Conservation (phyloP, 1,140 invertebrate genomes). For the Neocloeon triangulifer region DNA sequence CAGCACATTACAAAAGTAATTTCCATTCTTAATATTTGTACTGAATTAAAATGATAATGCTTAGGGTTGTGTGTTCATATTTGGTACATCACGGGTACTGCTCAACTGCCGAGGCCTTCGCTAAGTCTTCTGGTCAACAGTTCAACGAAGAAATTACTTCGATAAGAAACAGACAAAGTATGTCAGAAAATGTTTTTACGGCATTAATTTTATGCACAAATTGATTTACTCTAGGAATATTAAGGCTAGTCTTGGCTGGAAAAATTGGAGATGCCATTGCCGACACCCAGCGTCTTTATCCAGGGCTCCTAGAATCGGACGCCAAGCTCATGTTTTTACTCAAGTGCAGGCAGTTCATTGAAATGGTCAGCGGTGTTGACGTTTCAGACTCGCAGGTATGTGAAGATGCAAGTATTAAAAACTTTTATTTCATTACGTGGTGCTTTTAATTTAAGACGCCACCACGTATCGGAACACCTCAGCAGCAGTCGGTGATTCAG, state of each 20-base stretch:
- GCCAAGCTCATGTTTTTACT: slow-evolving; percentile 80
- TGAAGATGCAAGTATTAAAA: no score
- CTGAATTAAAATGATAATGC: slow-evolving; percentile 10
- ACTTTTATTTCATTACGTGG: no score
- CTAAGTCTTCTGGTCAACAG: slow-evolving; percentile 65
- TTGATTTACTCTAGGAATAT: slow-evolving; percentile 57
- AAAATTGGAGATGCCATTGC: slow-evolving; percentile 90
- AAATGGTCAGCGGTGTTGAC: slow-evolving; percentile 74
- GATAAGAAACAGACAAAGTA: slow-evolving; percentile 94
- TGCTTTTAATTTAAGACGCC: no score
- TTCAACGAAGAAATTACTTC: slow-evolving; percentile 85
- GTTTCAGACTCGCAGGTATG: no score
- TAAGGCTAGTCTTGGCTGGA: slow-evolving; percentile 75
- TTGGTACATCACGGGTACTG: slow-evolving; percentile 94
- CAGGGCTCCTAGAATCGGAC: slow-evolving; percentile 71
- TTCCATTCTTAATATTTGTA: slow-evolving; percentile 10
- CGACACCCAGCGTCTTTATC: slow-evolving; percentile 67
- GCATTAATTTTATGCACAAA: neutral
- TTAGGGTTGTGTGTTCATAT: slow-evolving; percentile 92
- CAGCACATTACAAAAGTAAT: slow-evolving; percentile 71
- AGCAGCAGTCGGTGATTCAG: slow-evolving; percentile 46
- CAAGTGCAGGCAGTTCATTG: slow-evolving; percentile 93
- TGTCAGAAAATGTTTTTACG: slow-evolving; percentile 15
- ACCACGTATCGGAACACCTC: neutral
- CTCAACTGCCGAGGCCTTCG: slow-evolving; percentile 90